Evolutionary conservation across 1,140 invertebrate genomes (phyloP).

Genomic region (Lethrus apterus): DNA sequence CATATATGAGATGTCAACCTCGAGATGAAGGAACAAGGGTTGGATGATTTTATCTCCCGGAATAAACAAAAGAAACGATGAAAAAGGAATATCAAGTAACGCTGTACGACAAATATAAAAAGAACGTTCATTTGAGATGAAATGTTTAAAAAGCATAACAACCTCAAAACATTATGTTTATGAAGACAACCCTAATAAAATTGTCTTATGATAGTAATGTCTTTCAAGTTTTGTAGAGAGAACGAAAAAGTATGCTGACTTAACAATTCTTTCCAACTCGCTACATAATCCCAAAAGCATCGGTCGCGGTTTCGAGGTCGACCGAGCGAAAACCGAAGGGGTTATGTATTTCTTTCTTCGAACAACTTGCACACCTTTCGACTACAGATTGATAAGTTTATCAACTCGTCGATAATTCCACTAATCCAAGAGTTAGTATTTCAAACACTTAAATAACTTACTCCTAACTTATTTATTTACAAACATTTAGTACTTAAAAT

Average conservation of each 20-base stretch:
- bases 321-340: conserved; percentile 17
- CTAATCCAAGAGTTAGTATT: too few species aligned
- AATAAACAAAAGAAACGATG: too few species aligned
- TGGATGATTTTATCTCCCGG: too few species aligned
- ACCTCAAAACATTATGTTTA: conserved; percentile 24
- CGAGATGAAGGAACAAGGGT: too few species aligned
- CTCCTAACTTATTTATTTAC: too few species aligned
- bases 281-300: conserved; percentile 28
- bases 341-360: conserved; percentile 12
- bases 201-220: conserved; percentile 25
- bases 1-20: too few species aligned
- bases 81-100: too few species aligned
- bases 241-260: conserved; percentile 29
- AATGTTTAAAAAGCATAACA: too few species aligned
- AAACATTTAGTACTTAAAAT: too few species aligned
- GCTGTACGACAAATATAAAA: too few species aligned
- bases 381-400: conserved; percentile 19
- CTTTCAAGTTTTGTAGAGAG: conserved; percentile 20
- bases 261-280: conserved; percentile 29
- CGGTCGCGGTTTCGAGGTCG: conserved; percentile 22
- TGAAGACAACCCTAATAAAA: conserved; percentile 25
- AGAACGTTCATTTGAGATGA: too few species aligned
- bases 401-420: conserved; percentile 20
- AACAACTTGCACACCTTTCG: conserved; percentile 1
- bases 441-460: too few species aligned